These are phyloP conservation scores for Poicephalus gulielmi DNA, from an alignment of 2,113 vertebrate genomes.

Conservation along the genomic window DNA sequence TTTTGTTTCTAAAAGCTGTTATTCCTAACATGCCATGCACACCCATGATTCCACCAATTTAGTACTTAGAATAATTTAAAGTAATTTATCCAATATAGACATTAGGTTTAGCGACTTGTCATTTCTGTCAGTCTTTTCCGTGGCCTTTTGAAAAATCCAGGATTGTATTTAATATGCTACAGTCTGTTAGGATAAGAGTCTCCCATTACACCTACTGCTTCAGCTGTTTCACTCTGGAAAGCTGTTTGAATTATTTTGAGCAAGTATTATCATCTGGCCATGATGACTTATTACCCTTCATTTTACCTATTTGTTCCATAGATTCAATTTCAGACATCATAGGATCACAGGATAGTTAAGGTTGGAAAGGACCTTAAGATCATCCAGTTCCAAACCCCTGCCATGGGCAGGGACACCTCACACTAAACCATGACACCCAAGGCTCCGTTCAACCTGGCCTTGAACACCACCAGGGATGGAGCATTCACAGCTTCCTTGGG, in stretches of 20 bases:
- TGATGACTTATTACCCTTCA: not conserved
- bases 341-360: not conserved
- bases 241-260: not conserved
- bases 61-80: not conserved
- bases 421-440: not conserved
- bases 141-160: not conserved
- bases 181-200: not conserved
- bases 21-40: not conserved
- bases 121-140: not conserved
- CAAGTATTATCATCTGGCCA: not conserved
- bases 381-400: not conserved
- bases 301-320: not conserved
- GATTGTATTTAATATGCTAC: not conserved
- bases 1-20: not conserved
- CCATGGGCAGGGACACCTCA: not conserved
- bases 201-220: not conserved
- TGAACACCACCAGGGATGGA: not conserved
- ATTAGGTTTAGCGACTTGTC: not conserved
- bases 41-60: not conserved
- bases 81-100: not conserved
- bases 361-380: not conserved
- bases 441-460: not conserved
- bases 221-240: not conserved
- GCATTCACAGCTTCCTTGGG: not conserved
- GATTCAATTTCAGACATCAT: not conserved